These are phyloP conservation scores for Vireo altiloquus DNA, from an alignment of 2,113 vertebrate species.

Conservation along the genomic window DNA sequence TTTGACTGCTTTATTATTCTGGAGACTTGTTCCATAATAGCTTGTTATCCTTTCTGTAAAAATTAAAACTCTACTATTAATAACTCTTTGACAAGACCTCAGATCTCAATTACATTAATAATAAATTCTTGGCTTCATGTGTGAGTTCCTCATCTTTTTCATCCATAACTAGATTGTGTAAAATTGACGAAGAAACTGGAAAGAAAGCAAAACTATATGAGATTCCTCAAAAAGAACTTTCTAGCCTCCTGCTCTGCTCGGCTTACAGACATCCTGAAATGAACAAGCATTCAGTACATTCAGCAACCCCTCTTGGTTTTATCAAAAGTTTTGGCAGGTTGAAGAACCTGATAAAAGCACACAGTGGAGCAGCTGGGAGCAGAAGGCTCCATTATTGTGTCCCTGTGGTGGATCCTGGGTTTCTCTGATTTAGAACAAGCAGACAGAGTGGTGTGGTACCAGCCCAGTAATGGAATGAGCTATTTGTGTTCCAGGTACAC, in stretches of 20 bases:
- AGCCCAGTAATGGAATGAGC: not conserved
- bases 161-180: not conserved
- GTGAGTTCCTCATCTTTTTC: not conserved
- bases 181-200: not conserved
- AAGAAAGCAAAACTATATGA: not conserved
- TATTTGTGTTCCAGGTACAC: not conserved
- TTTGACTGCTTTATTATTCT: not conserved
- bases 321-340: not conserved
- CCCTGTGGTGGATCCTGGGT: not conserved
- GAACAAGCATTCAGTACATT: not conserved
- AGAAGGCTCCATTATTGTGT: not conserved
- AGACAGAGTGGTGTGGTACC: not conserved
- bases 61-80: not conserved
- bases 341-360: not conserved
- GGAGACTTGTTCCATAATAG: not conserved
- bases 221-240: not conserved
- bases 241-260: not conserved
- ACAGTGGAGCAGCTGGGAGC: accelerated
- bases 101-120: not conserved
- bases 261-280: not conserved
- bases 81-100: not conserved
- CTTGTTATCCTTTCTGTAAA: not conserved
- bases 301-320: not conserved
- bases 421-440: not conserved
- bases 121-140: not conserved